Conservation (phyloP, 2,113 vertebrate species). For the Esox niger region DNA sequence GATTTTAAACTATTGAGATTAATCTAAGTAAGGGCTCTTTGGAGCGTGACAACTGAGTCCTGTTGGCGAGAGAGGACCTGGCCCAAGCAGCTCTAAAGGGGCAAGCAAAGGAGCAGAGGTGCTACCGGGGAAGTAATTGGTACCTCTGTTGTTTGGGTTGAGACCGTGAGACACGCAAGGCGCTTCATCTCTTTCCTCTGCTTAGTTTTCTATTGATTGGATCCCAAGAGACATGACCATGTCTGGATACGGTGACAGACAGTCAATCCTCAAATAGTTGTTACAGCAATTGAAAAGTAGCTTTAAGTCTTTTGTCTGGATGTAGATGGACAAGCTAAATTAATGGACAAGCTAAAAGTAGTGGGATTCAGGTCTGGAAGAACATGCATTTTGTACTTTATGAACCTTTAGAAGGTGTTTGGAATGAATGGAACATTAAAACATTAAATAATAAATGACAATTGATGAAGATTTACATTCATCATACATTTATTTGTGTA, state of each 20-base stretch:
- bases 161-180: background rate
- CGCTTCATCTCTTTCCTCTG: background rate
- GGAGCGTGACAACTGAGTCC: background rate
- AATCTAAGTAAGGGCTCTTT: background rate
- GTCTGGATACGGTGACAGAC: background rate
- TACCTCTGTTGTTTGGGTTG: background rate
- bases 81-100: background rate
- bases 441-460: too few relatives aligned
- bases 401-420: too few relatives aligned
- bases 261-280: constrained; percentile 16
- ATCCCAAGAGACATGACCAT: background rate
- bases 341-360: too few relatives aligned
- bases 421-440: too few relatives aligned
- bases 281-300: too few relatives aligned
- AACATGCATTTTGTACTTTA: too few relatives aligned
- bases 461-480: too few relatives aligned
- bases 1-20: background rate
- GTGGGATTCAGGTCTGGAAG: too few relatives aligned
- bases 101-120: background rate
- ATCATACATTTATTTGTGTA: too few relatives aligned
- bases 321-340: too few relatives aligned
- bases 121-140: background rate
- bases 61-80: background rate
- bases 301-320: too few relatives aligned
- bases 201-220: background rate